Base-by-base conservation (phyloP, 2,113 vertebrate species). In the Emberiza fucata region DNA sequence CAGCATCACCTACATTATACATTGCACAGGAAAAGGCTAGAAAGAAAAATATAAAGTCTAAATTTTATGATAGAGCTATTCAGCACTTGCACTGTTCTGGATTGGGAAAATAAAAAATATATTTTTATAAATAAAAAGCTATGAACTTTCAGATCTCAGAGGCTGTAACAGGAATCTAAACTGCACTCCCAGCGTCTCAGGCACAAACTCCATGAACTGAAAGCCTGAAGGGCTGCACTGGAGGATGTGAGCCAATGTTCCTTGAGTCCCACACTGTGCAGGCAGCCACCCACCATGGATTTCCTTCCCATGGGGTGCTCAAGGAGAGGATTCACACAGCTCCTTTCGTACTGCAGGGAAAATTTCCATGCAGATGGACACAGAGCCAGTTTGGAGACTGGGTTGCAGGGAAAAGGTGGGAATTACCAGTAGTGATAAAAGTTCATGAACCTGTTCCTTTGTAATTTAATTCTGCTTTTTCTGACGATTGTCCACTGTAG, bases 331-430 rank as follows among this genome's bases (percentile, higher is more conserved):
- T n/a, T 53, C 68, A 28, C 25, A 45, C 28, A 28, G 63, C 50
- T 72, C 53, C 60, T 37, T 7, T 6, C 59, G 31, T 4, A 12
- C 11, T 9, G 1, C 77, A 22, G 54, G 4, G 14, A 14, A 33
- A 12, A 4, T 4, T 35, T 9, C 60, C 54, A 8, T 21, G 59
- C 53, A 72, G 53, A 64, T 1, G 70, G 79, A 35, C 70, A 45
- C 19, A 29, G 35, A 75, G 65, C 11, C 29, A 15, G 3, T 39
- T 2, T 61, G 2, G 4, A 48, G n/a, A n/a, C 0, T 9, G 50
- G 0, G 1, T 3, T 17, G 10, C 6, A 50, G 29, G 53, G 45
- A 66, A 65, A 40, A 64, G 39, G 40, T 51, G 59, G 35, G 48
- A 60, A 56, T 59, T 44, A 7, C 2, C 33, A 39, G 18, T 0